Evolutionary conservation across 2,888 invertebrate species (phyloP), one percentile per base, ranked within the genome.

Genomic region (Julus scanicus): DNA sequence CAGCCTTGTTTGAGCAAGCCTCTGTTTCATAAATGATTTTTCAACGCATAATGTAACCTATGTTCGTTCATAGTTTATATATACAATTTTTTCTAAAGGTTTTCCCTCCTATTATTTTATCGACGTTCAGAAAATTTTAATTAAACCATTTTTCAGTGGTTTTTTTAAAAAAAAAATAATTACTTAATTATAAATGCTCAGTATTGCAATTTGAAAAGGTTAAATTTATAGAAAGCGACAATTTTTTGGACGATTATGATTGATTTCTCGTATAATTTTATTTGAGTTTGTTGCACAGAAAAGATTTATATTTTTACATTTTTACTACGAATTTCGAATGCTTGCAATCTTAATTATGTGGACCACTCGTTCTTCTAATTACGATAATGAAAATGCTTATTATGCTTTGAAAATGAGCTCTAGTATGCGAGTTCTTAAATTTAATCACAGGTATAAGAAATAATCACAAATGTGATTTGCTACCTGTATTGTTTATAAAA

Each of bases 1-100:
- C 97, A 20, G 88, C 44, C 17, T 53, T 53, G 44, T 40, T 88
- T 39, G 40, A 88, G 17, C 84, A 40, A 53, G 20, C 49, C 39
- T 49, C 44, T 44, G 40, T 88, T 11, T 88, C 29, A 8, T 37
- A 83, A 44, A 17, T 11, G 85, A 87, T 20, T 84, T n/a, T 84
- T 13, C 29, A 5, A 13, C 17, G 57, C 57, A 57, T 57, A 57
- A 57, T 57, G 17, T 17, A 49, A 17, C 57, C 57, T 57, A 57
- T 57, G 17, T 17, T 57, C 13, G 49, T 57, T 57, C 57, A 57
- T 57, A 17, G 57, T 57, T 57, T 57, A 57, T 57, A 17, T 17
- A 57, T 15, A 5, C 5, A 5, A 15, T 57, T 0, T 17, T 57
- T 57, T 57, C 15, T 57, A 17, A 13, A 57, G 4, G 15, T 57